Conservation (phyloP, 1,140 invertebrate species). For the Drosophila novamexicana region DNA sequence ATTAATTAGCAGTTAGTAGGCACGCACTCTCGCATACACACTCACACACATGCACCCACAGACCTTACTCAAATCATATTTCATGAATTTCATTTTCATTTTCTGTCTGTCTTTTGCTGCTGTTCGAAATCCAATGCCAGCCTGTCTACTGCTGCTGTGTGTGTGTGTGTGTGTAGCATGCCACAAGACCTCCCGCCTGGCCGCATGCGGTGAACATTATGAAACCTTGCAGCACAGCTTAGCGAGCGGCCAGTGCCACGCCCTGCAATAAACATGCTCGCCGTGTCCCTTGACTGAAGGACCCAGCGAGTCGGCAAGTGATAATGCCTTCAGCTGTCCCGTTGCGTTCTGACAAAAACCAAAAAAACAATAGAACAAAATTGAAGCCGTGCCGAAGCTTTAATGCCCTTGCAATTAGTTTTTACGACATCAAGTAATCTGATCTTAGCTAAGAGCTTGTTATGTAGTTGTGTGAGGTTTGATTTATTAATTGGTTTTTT, state of each 20-base stretch:
- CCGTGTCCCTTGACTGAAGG: slow-evolving; percentile 32
- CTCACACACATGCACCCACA: neutral
- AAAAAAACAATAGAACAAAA: neutral
- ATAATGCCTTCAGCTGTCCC: slow-evolving; percentile 18
- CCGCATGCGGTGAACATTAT: slow-evolving; percentile 74
- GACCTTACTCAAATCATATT: slow-evolving; percentile 27
- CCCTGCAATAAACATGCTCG: slow-evolving; percentile 11
- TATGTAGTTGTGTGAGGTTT: no score
- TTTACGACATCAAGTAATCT: no score
- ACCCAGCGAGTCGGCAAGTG: slow-evolving; percentile 1
- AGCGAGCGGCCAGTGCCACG: slow-evolving; percentile 24
- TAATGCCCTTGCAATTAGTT: neutral
- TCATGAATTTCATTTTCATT: slow-evolving; percentile 44
- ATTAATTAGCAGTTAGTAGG: slow-evolving; percentile 41
- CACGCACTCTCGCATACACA: neutral
- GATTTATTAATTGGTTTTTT: no score
- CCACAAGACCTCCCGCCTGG: slow-evolving; percentile 30
- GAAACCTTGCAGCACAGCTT: slow-evolving; percentile 66
- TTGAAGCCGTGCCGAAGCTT: neutral
- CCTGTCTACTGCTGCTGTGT: neutral
- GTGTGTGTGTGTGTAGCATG: slow-evolving; percentile 15
- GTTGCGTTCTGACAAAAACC: neutral
- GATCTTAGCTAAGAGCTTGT: no score
- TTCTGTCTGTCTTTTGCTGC: neutral
- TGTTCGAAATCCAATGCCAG: neutral